Evolutionary conservation across 2,797 vertebrate genomes (phyloP).

Genomic region (Liasis olivaceus): DNA sequence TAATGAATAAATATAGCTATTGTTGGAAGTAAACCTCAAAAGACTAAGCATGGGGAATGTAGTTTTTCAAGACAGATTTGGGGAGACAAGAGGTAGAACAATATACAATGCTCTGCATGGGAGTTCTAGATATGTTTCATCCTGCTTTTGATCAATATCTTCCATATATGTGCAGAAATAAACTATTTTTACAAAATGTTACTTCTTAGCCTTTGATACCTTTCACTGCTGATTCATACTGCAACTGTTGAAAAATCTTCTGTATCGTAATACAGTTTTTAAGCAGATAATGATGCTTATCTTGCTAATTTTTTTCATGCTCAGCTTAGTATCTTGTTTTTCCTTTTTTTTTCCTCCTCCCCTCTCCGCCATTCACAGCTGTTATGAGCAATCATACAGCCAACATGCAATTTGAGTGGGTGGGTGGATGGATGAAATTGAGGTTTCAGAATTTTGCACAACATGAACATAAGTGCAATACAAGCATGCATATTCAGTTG

Average conservation of each 20-base stretch:
- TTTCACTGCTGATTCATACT: too few species aligned
- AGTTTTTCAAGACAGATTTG: background rate
- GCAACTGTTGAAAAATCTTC: too few species aligned
- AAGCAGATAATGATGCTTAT: background rate
- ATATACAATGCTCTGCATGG: background rate
- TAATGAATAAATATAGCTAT: background rate
- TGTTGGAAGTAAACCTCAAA: background rate
- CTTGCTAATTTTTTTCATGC: background rate
- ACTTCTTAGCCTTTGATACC: too few species aligned
- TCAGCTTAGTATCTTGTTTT: background rate
- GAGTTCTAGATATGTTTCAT: background rate
- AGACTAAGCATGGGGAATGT: background rate
- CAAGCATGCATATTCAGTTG: background rate
- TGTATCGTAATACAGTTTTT: too few species aligned
- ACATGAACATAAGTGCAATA: background rate
- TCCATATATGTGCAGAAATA: constrained; percentile 1
- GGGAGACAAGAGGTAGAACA: background rate
- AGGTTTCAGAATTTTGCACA: background rate
- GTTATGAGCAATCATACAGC: background rate
- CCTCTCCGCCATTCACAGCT: background rate
- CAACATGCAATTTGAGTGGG: background rate
- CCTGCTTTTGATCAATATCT: background rate
- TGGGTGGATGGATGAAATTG: background rate
- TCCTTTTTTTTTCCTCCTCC: background rate
- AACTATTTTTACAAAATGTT: too few species aligned